Evolutionary conservation across 2,113 vertebrate species (phyloP).

Genomic region (Ahaetulla prasina): DNA sequence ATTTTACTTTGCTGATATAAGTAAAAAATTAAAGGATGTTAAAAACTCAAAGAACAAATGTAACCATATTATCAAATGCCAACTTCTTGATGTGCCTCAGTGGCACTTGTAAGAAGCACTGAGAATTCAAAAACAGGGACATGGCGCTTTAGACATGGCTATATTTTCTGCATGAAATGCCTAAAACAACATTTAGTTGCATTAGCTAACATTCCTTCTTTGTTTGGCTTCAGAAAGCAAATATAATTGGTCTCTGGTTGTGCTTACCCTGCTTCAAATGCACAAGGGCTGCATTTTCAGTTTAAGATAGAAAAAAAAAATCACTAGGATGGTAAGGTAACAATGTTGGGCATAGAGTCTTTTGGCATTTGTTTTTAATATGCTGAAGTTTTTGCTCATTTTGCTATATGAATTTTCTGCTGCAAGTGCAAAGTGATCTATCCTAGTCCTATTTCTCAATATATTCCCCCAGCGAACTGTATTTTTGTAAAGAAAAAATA

Average conservation of each 20-base stretch:
- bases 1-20: constrained; percentile 12
- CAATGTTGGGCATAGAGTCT: not conserved
- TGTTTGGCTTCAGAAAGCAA: not conserved
- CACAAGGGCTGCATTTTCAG: not conserved
- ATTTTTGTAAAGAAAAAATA: not conserved
- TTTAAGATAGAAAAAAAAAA: not conserved
- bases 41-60: not conserved
- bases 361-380: not conserved
- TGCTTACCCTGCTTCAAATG: not conserved
- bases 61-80: not conserved
- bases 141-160: not conserved
- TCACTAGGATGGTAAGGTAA: not conserved
- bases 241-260: not conserved
- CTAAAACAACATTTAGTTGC: not conserved
- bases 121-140: not conserved
- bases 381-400: not conserved
- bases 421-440: not conserved
- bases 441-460: not conserved
- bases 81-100: not conserved
- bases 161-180: not conserved
- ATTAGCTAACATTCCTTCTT: not conserved
- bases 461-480: not conserved
- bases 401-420: not conserved
- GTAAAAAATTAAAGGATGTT: not conserved
- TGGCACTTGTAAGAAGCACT: not conserved